These are phyloP conservation scores for Xiphorhynchus erythropygius DNA, from an alignment of 2,797 vertebrate genomes.

Conservation along the genomic window DNA sequence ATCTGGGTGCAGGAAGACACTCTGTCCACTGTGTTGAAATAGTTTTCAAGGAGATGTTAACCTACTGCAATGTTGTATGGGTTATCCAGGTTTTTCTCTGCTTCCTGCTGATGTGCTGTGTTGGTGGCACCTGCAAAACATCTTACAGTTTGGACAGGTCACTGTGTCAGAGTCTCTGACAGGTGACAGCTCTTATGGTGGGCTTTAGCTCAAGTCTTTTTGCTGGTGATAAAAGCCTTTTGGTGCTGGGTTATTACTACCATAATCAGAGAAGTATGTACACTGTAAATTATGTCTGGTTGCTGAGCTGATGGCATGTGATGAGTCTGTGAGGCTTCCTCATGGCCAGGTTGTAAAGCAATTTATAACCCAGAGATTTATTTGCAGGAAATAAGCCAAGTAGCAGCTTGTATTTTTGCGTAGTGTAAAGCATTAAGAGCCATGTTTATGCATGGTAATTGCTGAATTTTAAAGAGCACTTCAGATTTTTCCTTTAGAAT, in stretches of 20 bases:
- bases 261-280: background rate
- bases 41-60: background rate
- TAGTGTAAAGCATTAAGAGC: background rate
- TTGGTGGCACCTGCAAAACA: background rate
- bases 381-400: background rate
- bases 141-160: background rate
- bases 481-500: background rate
- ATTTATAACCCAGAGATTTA: background rate
- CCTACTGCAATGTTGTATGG: background rate
- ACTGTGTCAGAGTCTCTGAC: background rate
- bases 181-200: background rate
- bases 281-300: background rate
- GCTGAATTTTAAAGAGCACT: background rate
- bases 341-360: background rate
- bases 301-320: background rate
- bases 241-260: background rate
- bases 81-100: background rate
- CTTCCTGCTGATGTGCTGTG: background rate
- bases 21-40: background rate
- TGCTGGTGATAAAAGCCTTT: background rate
- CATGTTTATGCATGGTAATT: fast-evolving
- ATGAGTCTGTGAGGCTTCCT: background rate
- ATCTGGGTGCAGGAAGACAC: background rate
- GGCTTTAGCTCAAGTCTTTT: background rate
- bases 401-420: background rate